These are phyloP conservation scores for Balanococcus diminutus DNA, from an alignment of 2,888 invertebrate genomes.

Conservation along the genomic window DNA sequence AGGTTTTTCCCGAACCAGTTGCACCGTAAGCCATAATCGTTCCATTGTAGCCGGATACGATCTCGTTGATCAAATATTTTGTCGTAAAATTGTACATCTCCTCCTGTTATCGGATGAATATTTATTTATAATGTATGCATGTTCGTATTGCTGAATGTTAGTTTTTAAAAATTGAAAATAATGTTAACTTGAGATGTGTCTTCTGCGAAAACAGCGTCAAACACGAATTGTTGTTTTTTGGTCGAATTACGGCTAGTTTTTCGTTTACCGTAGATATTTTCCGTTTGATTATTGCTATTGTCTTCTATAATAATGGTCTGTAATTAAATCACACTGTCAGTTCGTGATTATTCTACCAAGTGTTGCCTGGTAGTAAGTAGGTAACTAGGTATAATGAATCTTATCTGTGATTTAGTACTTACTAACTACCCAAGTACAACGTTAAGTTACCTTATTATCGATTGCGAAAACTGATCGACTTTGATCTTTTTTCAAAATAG, in stretches of 20 bases:
- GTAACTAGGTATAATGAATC: no score
- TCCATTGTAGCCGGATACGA: slow-evolving; percentile 86
- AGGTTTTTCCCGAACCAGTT: slow-evolving; percentile 90
- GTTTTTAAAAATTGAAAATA: neutral
- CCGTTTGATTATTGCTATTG: slow-evolving; percentile 64
- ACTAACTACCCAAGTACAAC: no score
- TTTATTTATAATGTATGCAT: no score
- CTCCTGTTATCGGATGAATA: slow-evolving; percentile 64
- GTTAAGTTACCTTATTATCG: slow-evolving; percentile 37
- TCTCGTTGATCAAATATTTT: slow-evolving; percentile 81
- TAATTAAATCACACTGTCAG: neutral
- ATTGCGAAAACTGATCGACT: neutral
- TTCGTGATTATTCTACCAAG: no score
- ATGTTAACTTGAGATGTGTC: slow-evolving; percentile 77
- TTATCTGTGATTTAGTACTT: no score
- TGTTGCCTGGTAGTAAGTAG: no score
- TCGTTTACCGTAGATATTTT: slow-evolving; percentile 66
- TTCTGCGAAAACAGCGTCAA: slow-evolving; percentile 88
- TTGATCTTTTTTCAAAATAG: neutral
- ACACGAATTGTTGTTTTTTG: slow-evolving; percentile 81
- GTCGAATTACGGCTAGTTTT: slow-evolving; percentile 68
- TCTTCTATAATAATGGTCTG: slow-evolving; percentile 75
- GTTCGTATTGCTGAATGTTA: neutral
- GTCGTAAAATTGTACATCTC: slow-evolving; percentile 88
- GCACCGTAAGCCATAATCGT: slow-evolving; percentile 96